Evolutionary conservation across 2,888 invertebrate species (phyloP).

Genomic region (Drosophila mercatorum): DNA sequence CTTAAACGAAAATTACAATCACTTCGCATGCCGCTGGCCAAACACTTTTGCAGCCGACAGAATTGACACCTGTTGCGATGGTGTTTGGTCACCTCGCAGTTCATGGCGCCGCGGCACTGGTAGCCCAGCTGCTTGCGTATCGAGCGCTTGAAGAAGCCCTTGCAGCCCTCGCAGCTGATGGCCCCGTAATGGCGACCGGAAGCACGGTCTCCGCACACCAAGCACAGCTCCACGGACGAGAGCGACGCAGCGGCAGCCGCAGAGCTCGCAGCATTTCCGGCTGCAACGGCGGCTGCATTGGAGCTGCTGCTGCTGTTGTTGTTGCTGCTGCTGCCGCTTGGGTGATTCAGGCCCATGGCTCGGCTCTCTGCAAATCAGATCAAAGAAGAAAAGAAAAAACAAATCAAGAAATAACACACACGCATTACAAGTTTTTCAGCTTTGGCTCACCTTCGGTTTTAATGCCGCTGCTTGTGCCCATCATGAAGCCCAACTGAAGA

Average conservation of each 20-base stretch:
- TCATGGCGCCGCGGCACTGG: slow-evolving; percentile 97
- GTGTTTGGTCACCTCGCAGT: slow-evolving; percentile 99
- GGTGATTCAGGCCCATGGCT: slow-evolving; percentile 61
- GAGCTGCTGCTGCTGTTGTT: slow-evolving; percentile 25
- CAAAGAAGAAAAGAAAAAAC: slow-evolving; percentile 21
- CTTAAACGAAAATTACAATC: slow-evolving; percentile 91
- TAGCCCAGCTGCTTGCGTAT: slow-evolving; percentile 98
- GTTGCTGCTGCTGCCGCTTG: slow-evolving; percentile 39
- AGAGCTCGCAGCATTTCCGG: slow-evolving; percentile 60
- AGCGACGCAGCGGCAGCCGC: slow-evolving; percentile 56
- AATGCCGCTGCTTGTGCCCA: slow-evolving; percentile 76
- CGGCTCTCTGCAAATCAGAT: slow-evolving; percentile 53
- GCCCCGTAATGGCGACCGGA: slow-evolving; percentile 98
- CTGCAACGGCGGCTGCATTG: slow-evolving; percentile 43
- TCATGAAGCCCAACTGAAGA: slow-evolving; percentile 47
- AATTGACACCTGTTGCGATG: slow-evolving; percentile 99
- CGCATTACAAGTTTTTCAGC: slow-evolving; percentile 23
- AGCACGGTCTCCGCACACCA: slow-evolving; percentile 98
- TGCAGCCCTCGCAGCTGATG: slow-evolving; percentile 96
- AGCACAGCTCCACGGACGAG: slow-evolving; percentile 90
- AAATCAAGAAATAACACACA: neutral
- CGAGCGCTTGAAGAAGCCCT: slow-evolving; percentile 98
- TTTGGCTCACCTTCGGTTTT: slow-evolving; percentile 79
- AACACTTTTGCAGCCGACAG: slow-evolving; percentile 98
- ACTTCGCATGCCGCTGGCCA: slow-evolving; percentile 99